A percentile compares a stretch with the other conserved stretches of the same genome.
These are phyloP conservation scores for Stegana nigrithorax DNA, from an alignment of 2,888 invertebrate genomes.

Conservation along the genomic window DNA sequence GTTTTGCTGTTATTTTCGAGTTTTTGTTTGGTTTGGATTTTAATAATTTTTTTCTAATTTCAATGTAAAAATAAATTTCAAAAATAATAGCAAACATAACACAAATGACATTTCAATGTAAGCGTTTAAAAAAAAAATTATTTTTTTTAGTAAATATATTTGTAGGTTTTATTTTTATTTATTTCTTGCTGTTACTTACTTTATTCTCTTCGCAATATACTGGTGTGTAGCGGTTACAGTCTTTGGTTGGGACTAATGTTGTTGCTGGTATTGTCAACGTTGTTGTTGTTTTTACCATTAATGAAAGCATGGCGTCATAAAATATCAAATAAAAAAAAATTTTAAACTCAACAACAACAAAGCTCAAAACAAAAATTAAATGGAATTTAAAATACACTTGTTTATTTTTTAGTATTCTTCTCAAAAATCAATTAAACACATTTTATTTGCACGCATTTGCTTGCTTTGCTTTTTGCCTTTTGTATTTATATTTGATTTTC, in stretches of 20 bases:
- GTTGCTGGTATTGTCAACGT: not conserved
- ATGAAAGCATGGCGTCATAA: not conserved
- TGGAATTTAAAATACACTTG: not conserved
- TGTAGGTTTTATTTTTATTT: not conserved
- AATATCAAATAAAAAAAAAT: too few species aligned
- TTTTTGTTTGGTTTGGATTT: not conserved
- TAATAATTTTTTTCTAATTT: too few species aligned
- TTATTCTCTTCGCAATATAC: too few species aligned
- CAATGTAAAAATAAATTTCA: too few species aligned
- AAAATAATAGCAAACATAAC: too few species aligned
- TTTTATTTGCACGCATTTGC: not conserved
- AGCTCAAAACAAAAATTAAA: not conserved
- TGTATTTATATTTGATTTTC: too few species aligned
- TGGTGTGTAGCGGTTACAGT: too few species aligned
- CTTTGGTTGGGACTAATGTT: not conserved
- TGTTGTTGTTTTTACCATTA: not conserved
- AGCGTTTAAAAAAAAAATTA: not conserved
- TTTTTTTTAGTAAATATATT: not conserved
- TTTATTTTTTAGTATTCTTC: not conserved
- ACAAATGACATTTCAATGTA: too few species aligned
- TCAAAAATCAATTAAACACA: not conserved
- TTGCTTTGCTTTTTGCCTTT: too few species aligned
- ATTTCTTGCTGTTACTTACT: too few species aligned
- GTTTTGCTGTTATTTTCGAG: slow-evolving; percentile 5
- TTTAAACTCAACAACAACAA: too few species aligned